phyloP scores from a whole-genome alignment of 2,113 vertebrate genomes.

The Pelusios castaneus region DNA sequence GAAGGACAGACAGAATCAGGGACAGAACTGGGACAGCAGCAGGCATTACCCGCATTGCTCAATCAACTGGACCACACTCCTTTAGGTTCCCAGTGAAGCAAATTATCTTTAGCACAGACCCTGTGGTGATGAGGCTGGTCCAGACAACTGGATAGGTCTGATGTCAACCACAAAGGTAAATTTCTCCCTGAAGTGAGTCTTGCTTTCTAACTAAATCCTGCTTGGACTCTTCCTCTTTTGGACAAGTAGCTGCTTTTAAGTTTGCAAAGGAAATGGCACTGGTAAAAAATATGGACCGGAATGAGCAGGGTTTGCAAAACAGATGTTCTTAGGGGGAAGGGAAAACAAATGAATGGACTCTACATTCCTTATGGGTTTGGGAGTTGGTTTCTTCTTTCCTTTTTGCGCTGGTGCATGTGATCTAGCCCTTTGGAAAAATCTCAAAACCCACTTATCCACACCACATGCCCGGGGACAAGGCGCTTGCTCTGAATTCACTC shows the following conservation, averaged over 20 bases:
- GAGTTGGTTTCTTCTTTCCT: neutral
- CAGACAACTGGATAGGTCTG: fast-evolving
- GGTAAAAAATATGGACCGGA: constrained; percentile 77
- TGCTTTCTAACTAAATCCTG: neutral
- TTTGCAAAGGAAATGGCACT: constrained; percentile 72
- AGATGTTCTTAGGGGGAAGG: constrained; percentile 70
- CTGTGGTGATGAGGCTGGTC: fast-evolving
- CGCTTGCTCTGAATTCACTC: neutral
- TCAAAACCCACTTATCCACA: neutral
- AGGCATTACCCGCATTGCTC: too few relatives aligned
- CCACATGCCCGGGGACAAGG: fast-evolving
- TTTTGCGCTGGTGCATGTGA: neutral
- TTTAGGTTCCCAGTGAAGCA: too few relatives aligned
- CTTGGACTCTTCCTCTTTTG: constrained; percentile 2
- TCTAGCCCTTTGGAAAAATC: fast-evolving
- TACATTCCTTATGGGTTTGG: neutral
- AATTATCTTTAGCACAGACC: too few relatives aligned
- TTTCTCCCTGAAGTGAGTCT: neutral
- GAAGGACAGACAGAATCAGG: neutral
- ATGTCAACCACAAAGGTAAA: neutral
- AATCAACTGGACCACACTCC: too few relatives aligned
- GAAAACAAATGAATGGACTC: constrained; percentile 3
- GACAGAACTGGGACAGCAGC: fast-evolving
- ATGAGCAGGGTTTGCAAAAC: constrained; percentile 78
- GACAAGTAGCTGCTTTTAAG: constrained; percentile 52